Conservation (phyloP, 2,888 invertebrate genomes). For the Alsophila aescularia region DNA sequence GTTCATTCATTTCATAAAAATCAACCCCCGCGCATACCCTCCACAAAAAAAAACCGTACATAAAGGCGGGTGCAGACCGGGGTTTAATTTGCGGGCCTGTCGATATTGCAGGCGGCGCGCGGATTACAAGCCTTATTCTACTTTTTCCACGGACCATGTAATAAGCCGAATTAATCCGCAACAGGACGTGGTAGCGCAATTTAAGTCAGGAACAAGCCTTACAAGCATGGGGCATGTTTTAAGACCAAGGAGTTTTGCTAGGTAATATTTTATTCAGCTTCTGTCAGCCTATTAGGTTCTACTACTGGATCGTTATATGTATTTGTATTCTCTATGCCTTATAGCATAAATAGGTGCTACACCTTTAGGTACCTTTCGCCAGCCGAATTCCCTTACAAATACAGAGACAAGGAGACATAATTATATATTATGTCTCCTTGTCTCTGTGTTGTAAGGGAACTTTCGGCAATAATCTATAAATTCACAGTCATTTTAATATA, state of each 20-base stretch:
- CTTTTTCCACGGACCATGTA: slow-evolving; percentile 38
- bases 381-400: too few species aligned
- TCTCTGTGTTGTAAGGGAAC: too few species aligned
- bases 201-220: slow-evolving; percentile 11
- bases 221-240: slow-evolving; percentile 5
- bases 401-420: too few species aligned
- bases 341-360: too few species aligned
- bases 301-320: too few species aligned
- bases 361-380: too few species aligned
- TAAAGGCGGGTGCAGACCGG: slow-evolving; percentile 35
- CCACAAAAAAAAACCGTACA: slow-evolving; percentile 24
- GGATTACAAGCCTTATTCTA: slow-evolving; percentile 33
- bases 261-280: neutral
- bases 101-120: slow-evolving; percentile 54
- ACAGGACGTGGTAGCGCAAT: slow-evolving; percentile 23
- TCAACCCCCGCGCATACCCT: slow-evolving; percentile 6
- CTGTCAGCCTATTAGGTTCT: too few species aligned
- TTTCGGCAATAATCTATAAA: too few species aligned
- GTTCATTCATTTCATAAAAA: slow-evolving; percentile 11
- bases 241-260: neutral
- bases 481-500: too few species aligned
- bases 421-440: too few species aligned
- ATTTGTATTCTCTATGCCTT: too few species aligned
- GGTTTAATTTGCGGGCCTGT: slow-evolving; percentile 57
- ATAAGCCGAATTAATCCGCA: slow-evolving; percentile 41